Conservation (phyloP, 2,888 invertebrate genomes). For the Zhengitettix transpicula region DNA sequence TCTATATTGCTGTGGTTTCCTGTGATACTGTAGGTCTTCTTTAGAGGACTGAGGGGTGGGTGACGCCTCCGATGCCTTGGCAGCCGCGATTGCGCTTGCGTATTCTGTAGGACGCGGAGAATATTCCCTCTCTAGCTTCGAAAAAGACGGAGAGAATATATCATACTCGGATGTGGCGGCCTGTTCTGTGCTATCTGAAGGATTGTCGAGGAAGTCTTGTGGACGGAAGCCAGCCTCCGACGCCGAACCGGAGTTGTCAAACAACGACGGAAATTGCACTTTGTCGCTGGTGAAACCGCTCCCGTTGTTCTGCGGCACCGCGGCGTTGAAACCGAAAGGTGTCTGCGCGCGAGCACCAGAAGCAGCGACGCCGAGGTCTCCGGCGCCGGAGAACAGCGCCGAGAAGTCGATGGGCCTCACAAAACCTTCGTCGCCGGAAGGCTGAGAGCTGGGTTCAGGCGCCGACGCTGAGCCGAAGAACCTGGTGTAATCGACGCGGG, state of each 20-base stretch:
- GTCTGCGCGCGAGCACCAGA: constrained; percentile 10
- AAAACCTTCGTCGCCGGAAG: constrained; percentile 22
- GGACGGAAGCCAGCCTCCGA: constrained; percentile 18
- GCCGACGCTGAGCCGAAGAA: constrained; percentile 1
- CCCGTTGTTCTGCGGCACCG: constrained; percentile 11
- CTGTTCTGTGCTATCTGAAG: constrained; percentile 11
- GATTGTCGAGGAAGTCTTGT: constrained; percentile 22
- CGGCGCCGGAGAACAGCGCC: constrained; percentile 20
- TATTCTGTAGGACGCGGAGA: not conserved
- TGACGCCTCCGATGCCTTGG: constrained; percentile 12
- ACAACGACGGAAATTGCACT: constrained; percentile 16
- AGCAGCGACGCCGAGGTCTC: constrained; percentile 9
- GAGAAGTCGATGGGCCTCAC: constrained; percentile 38
- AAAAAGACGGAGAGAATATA: constrained; percentile 7
- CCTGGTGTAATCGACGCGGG: not conserved
- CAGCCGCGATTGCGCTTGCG: constrained; percentile 1
- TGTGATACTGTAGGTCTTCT: not conserved
- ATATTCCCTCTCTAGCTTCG: constrained; percentile 7
- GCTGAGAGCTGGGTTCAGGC: not conserved
- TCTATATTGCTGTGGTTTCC: no score
- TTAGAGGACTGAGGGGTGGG: not conserved
- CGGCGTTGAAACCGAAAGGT: constrained; percentile 14
- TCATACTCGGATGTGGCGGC: constrained; percentile 6
- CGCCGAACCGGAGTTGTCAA: constrained; percentile 17
- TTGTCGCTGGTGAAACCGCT: constrained; percentile 18